phyloP scores from a whole-genome alignment of 2,113 vertebrate species.

The Cromileptes altivelis region DNA sequence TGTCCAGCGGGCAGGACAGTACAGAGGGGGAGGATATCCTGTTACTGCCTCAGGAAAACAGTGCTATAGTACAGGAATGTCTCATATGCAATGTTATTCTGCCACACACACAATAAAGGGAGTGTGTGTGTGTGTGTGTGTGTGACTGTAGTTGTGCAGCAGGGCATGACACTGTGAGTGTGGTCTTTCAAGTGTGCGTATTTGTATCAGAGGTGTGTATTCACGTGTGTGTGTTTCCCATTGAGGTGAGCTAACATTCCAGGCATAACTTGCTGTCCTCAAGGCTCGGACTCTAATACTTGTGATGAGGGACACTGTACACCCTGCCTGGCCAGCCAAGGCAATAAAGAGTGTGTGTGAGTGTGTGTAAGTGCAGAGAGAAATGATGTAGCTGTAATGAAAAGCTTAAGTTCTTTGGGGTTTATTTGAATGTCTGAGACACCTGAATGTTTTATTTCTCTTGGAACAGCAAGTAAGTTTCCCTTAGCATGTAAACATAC shows the following conservation, averaged over 20 bases:
- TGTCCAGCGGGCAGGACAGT: constrained; percentile 60
- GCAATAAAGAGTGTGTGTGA: constrained; percentile 19
- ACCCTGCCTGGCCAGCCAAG: constrained; percentile 12
- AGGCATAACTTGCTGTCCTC: constrained; percentile 73
- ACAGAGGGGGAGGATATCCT: constrained; percentile 77
- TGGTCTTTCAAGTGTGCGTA: constrained; percentile 45
- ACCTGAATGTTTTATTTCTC: neutral
- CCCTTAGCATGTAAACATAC: neutral
- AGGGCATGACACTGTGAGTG: constrained; percentile 19
- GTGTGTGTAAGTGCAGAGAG: neutral
- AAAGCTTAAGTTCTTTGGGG: neutral
- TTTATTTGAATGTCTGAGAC: neutral
- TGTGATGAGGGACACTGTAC: constrained; percentile 59
- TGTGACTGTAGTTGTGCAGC: constrained; percentile 31
- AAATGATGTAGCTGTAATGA: neutral
- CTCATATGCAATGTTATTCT: constrained; percentile 64
- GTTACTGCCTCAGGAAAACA: constrained; percentile 77
- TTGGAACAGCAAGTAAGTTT: neutral
- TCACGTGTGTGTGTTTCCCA: constrained; percentile 39
- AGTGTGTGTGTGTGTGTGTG: constrained; percentile 26
- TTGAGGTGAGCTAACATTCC: constrained; percentile 77
- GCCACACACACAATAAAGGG: constrained; percentile 5
- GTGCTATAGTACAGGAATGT: constrained; percentile 74
- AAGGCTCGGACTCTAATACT: constrained; percentile 55
- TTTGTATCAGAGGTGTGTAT: constrained; percentile 48